Base-by-base conservation (phyloP, 23 tunicate genomes). In the Phallusia fumigata region DNA sequence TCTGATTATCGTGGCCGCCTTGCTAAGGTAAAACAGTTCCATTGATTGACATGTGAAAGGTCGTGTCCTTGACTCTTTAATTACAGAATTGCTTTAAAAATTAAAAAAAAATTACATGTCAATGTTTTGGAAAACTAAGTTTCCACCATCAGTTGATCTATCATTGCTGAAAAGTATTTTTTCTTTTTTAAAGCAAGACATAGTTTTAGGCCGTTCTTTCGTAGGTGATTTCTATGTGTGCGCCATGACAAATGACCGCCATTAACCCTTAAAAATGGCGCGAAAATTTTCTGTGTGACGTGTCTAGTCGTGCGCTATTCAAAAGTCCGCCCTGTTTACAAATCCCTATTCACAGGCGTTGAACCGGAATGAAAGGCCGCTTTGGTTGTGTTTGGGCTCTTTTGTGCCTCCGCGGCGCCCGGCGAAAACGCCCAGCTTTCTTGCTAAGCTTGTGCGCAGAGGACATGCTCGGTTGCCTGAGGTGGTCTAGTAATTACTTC, bases 1-100 rank as follows among this genome's bases (percentile, higher is more conserved):
- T 86, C 78, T 31, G 91, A 88, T 49, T 88, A 82, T 51, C 69
- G 74, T 64, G 91, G 91, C 32, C 76, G 75, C 31, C 45, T 82
- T 3, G 83, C 91, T 10, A 88, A 82, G 86, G 91, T 88, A 76
- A 58, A 58, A 58, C 69, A 24, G 10, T 3, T 40, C 47, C n/a
- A n/a, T n/a, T n/a, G n/a, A n/a, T n/a, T n/a, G n/a, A n/a, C n/a
- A n/a, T n/a, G n/a, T n/a, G n/a, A n/a, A n/a, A n/a, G n/a, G n/a
- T n/a, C n/a, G n/a, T n/a, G n/a, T n/a, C n/a, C n/a, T n/a, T n/a
- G n/a, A n/a, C n/a, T n/a, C n/a, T n/a, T n/a, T n/a, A n/a, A n/a
- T n/a, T n/a, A n/a, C n/a, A n/a, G n/a, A n/a, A n/a, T n/a, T n/a
- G n/a, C n/a, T n/a, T n/a, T n/a, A n/a, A n/a, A n/a, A n/a, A n/a